phyloP scores from a whole-genome alignment of 2,797 vertebrate genomes.

The Borostomias antarcticus region DNA sequence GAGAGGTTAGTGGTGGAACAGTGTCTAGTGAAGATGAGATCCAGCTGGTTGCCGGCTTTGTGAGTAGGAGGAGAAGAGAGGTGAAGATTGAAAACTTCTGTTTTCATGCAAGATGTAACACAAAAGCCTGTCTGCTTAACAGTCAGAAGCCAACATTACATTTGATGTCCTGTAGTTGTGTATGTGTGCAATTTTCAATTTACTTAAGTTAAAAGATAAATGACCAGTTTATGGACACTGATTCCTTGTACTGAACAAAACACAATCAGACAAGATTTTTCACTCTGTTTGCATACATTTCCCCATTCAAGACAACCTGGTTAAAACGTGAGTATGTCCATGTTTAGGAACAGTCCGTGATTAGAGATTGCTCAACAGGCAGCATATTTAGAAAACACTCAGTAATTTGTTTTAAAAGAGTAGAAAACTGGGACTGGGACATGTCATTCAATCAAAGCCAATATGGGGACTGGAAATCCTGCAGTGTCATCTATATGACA shows the following conservation, averaged over 20 bases:
- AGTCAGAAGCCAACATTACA: conserved; percentile 53
- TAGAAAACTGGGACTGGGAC: conserved; percentile 57
- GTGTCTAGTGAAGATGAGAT: too few species aligned
- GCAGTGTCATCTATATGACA: conserved; percentile 13
- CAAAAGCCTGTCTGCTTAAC: conserved; percentile 57
- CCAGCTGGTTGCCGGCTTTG: too few species aligned
- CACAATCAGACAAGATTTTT: conserved; percentile 77
- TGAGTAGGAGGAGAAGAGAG: too few species aligned
- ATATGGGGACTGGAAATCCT: conserved; percentile 38
- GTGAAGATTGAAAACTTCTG: too few species aligned
- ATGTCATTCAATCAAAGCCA: conserved; percentile 50
- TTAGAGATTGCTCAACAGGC: conserved; percentile 78
- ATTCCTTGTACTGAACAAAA: conserved; percentile 81
- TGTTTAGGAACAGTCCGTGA: conserved; percentile 79
- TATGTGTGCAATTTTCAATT: conserved; percentile 71
- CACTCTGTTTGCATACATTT: conserved; percentile 67
- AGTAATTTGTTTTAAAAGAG: conserved; percentile 60
- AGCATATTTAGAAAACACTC: conserved; percentile 74
- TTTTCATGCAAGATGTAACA: too few species aligned
- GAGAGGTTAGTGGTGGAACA: too few species aligned
- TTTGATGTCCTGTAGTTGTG: conserved; percentile 54
- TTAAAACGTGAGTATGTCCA: conserved; percentile 68
- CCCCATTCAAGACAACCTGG: conserved; percentile 54
- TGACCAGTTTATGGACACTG: conserved; percentile 77
- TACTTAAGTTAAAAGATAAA: conserved; percentile 82